These are phyloP conservation scores for Monomorium pharaonis DNA, from an alignment of 1,140 invertebrate genomes.

Conservation along the genomic window DNA sequence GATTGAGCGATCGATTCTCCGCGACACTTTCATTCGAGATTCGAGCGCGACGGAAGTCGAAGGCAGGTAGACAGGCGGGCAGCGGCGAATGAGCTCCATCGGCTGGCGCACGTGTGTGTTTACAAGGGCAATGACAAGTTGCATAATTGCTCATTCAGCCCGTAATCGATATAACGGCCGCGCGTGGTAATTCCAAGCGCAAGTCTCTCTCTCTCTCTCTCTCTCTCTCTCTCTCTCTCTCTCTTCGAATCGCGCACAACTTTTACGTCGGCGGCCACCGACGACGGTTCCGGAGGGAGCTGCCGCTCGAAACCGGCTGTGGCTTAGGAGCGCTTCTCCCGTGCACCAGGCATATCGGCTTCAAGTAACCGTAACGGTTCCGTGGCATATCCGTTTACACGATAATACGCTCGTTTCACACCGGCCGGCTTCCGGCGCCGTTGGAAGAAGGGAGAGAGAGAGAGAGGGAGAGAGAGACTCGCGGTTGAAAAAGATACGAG, in stretches of 20 bases:
- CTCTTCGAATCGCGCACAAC: not conserved
- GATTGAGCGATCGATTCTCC: too few relatives aligned
- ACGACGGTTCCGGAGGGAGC: not conserved
- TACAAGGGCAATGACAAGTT: constrained; percentile 6
- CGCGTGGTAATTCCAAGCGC: constrained; percentile 14
- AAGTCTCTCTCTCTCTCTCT: too few relatives aligned
- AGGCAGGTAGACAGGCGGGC: too few relatives aligned
- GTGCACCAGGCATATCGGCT: constrained; percentile 42
- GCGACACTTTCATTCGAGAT: not conserved
- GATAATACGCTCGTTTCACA: constrained; percentile 68
- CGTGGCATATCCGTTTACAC: constrained; percentile 73
- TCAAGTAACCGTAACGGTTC: constrained; percentile 71
- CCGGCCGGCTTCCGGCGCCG: constrained; percentile 23
- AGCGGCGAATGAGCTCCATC: constrained; percentile 8
- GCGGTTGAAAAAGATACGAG: not conserved
- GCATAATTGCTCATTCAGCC: constrained; percentile 11
- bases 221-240: too few relatives aligned
- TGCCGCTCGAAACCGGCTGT: not conserved
- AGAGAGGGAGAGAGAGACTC: not conserved
- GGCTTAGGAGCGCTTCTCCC: too few relatives aligned
- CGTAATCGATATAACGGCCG: constrained; percentile 23
- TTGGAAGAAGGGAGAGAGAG: not conserved
- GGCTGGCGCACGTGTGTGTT: not conserved
- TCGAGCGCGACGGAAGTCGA: not conserved
- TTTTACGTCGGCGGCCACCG: not conserved